Conservation (phyloP, 2,113 vertebrate species). For the Crypturellus undulatus region DNA sequence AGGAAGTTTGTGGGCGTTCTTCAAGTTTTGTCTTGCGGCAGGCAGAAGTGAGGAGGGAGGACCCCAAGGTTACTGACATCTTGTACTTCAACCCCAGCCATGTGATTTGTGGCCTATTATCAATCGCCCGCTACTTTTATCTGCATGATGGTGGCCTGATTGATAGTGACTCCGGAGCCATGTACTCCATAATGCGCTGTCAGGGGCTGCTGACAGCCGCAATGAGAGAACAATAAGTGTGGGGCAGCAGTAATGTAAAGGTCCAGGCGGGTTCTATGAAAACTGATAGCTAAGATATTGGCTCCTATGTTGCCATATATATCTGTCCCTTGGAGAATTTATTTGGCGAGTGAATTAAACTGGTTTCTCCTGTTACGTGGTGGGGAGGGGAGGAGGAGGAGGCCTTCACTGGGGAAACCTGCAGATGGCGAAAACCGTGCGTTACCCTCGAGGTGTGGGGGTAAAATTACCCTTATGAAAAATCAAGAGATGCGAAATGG, state of each 20-base stretch:
- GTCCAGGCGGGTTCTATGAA: conserved; percentile 85
- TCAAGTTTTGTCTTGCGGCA: conserved; percentile 50
- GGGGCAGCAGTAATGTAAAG: conserved; percentile 86
- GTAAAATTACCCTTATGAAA: conserved; percentile 30
- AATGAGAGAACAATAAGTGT: conserved; percentile 86
- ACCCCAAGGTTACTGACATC: conserved; percentile 66
- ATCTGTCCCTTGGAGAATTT: conserved; percentile 78
- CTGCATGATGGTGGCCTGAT: conserved; percentile 83
- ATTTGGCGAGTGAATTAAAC: conserved; percentile 85
- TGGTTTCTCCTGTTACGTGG: conserved; percentile 78
- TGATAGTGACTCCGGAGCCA: conserved; percentile 83
- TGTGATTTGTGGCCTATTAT: conserved; percentile 85
- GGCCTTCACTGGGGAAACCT: conserved; percentile 72
- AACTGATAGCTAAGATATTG: conserved; percentile 91
- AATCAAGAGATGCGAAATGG: conserved; percentile 29
- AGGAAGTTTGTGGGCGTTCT: conserved; percentile 27
- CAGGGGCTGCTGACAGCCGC: conserved; percentile 86
- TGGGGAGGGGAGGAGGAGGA: neutral
- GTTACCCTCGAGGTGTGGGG: neutral
- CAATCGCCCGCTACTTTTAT: conserved; percentile 82
- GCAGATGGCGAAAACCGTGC: conserved; percentile 65
- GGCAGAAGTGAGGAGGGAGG: conserved; percentile 62
- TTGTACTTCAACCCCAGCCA: conserved; percentile 75
- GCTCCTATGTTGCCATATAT: conserved; percentile 79
- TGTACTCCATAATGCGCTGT: conserved; percentile 85